A percentile compares a stretch with the other conserved stretches of the same genome.
Conservation (phyloP, 2,113 vertebrate genomes). For the human region GRCh38 chr9:74629501-74630000, state of each 20-base stretch:
- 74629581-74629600: not conserved
- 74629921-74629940: constrained; percentile 20
- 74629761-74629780: not conserved
- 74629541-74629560: not conserved
- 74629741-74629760: not conserved
- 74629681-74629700: not conserved
- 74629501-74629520: not conserved
- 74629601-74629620: not conserved
- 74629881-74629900: not conserved
- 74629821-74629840: not conserved
- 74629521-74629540: not conserved
- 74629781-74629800: not conserved
- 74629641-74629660: not conserved
- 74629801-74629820: not conserved
- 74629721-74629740: not conserved
- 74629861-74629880: constrained; percentile 20
- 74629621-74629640: not conserved
- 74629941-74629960: not conserved
- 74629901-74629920: not conserved
- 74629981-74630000: not conserved
- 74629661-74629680: not conserved
- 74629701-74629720: not conserved
- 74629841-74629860: not conserved
- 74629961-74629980: not conserved
- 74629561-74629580: not conserved